Evolutionary conservation across 2,888 invertebrate genomes (phyloP), one percentile per base, ranked within the genome.

Genomic region (Agrilus mali): DNA sequence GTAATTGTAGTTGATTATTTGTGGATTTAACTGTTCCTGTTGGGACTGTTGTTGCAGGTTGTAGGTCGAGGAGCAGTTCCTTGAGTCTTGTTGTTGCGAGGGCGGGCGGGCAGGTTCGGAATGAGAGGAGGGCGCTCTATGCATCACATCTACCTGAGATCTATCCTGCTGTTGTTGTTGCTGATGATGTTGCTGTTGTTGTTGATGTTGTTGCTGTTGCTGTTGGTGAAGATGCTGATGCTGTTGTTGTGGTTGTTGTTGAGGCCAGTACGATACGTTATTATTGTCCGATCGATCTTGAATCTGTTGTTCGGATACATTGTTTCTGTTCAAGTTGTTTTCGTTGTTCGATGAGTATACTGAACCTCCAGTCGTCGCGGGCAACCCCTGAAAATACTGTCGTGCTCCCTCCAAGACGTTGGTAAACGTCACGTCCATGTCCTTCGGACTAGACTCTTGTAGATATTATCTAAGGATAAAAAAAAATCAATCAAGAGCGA

Each of bases 361-460:
- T 27, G 27, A 27, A 27, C 27, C 27, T 10, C 27, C 58, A 15
- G 66, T 53, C 40, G 72, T 71, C 55, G 71, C 69, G 52, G 85
- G 84, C 64, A 85, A 71, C 64, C 84, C 84, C 75, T 84, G 80
- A 68, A 84, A 85, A 71, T 82, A 85, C 73, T 83, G 83, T 65
- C 85, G 80, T 65, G 82, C 81, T 69, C 82, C 83, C 77, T 84
- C 82, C 77, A 85, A 72, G 70, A 83, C 82, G 78, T 83, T 84
- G 70, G 79, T 82, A 71, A 73, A 76, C 70, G 77, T 75, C 68
- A 77, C 78, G 74, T 83, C 83, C 83, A 83, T 83, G 73, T 74
- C 79, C 73, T 69, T 65, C 64, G 64, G 64, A 60, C 54, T 27
- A 27, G 27, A 27, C 27, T 27, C 27, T 27, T 27, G 27, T 27